These are phyloP conservation scores for Clostera curtula DNA, from an alignment of 2,888 invertebrate genomes.

Conservation along the genomic window DNA sequence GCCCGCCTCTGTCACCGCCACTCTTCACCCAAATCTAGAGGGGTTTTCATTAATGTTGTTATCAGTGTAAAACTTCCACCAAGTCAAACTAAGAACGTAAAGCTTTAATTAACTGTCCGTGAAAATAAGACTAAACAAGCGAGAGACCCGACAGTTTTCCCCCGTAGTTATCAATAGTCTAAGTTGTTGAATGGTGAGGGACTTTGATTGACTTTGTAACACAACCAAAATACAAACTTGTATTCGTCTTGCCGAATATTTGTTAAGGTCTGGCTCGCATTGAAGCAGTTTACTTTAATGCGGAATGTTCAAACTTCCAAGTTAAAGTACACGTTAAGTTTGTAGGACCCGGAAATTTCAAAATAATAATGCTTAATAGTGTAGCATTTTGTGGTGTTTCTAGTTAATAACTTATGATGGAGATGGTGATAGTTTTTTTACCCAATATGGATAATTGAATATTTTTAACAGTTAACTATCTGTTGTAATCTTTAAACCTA, in stretches of 20 bases:
- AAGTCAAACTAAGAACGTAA: slow-evolving; percentile 58
- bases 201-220: slow-evolving; percentile 34
- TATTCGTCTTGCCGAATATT: slow-evolving; percentile 4
- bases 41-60: slow-evolving; percentile 72
- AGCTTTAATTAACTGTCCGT: slow-evolving; percentile 69
- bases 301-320: no score
- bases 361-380: no score
- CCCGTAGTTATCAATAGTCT: slow-evolving; percentile 26
- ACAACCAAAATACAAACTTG: slow-evolving; percentile 15
- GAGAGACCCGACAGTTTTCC: slow-evolving; percentile 35
- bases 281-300: no score
- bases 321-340: no score
- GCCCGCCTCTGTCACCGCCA: slow-evolving; percentile 54
- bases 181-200: slow-evolving; percentile 29
- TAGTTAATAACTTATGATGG: no score
- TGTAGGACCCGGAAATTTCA: no score
- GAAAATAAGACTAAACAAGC: slow-evolving; percentile 55
- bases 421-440: no score
- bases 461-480: no score
- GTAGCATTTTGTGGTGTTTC: no score
- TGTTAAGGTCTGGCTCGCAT: no score
- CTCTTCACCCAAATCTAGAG: slow-evolving; percentile 62
- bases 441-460: no score
- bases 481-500: no score
- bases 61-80: slow-evolving; percentile 65